A percentile compares a stretch with the other conserved stretches of the same genome.
Evolutionary conservation across 2,113 vertebrate species (phyloP).

Genomic region (Arvicanthis niloticus): DNA sequence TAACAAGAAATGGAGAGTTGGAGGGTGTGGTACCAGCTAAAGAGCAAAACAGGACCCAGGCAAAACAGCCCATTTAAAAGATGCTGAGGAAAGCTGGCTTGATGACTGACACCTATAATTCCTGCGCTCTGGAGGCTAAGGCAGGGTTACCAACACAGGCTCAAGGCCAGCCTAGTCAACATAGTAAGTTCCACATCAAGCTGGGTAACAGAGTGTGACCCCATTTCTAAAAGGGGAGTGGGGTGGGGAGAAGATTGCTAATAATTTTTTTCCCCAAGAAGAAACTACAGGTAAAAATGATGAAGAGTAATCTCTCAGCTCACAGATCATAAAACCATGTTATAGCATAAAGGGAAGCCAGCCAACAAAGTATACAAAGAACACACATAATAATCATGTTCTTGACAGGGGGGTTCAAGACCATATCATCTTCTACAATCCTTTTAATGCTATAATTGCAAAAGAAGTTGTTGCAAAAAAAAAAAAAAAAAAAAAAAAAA

Average conservation of each 20-base stretch:
- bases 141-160: not conserved
- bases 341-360: not conserved
- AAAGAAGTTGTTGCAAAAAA: constrained; percentile 42
- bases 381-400: constrained; percentile 1
- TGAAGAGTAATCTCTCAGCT: constrained; percentile 28
- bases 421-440: constrained; percentile 20
- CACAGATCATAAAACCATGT: constrained; percentile 1
- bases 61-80: constrained; percentile 37
- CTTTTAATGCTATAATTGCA: constrained; percentile 55
- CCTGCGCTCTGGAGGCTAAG: not conserved
- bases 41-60: not conserved
- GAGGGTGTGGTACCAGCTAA: constrained; percentile 8
- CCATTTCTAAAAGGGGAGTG: not conserved
- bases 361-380: constrained; percentile 15
- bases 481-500: not conserved
- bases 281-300: constrained; percentile 47
- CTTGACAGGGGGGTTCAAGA: constrained; percentile 29
- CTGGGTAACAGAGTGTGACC: not conserved
- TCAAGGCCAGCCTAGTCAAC: not conserved
- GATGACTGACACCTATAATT: not conserved
- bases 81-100: not conserved
- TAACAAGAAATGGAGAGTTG: constrained; percentile 32
- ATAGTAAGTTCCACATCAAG: not conserved
- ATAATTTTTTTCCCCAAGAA: not conserved
- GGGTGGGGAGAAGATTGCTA: not conserved